phyloP scores from a whole-genome alignment of 2,797 vertebrate species.

The Buphagus erythrorhynchus region DNA sequence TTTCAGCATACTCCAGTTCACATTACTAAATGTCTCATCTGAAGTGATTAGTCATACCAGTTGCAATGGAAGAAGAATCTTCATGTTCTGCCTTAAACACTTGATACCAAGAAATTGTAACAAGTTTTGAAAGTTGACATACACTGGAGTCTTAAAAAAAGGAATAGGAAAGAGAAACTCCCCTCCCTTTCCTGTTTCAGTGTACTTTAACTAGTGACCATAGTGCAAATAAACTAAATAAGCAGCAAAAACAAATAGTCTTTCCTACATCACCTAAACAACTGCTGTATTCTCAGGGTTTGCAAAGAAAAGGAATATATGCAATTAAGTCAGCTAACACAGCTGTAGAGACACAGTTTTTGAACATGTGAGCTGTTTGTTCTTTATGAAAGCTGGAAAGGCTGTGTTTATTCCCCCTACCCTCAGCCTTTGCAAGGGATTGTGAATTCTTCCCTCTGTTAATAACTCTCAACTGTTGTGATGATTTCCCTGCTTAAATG shows the following conservation, averaged over 20 bases:
- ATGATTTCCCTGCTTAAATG: neutral
- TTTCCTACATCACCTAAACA: neutral
- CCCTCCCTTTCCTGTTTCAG: neutral
- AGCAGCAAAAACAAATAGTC: slow-evolving; percentile 40
- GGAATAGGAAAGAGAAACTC: neutral
- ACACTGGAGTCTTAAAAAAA: neutral
- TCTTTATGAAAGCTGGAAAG: neutral
- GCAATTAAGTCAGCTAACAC: neutral
- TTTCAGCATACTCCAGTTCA: neutral
- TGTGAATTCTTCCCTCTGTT: neutral
- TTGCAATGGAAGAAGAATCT: neutral
- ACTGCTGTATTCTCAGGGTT: slow-evolving; percentile 7
- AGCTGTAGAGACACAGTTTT: neutral
- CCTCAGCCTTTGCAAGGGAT: neutral
- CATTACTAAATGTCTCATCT: neutral
- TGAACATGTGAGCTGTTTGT: neutral
- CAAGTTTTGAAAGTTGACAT: neutral
- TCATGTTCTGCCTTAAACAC: neutral
- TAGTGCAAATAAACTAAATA: slow-evolving; percentile 44
- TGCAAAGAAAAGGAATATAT: neutral
- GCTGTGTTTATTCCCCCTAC: neutral
- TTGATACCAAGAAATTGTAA: neutral
- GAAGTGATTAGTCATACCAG: neutral
- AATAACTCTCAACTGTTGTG: neutral
- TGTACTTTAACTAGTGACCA: slow-evolving; percentile 29